These are phyloP conservation scores for Poecilia gillii DNA, from an alignment of 2,797 vertebrate species.

Conservation along the genomic window DNA sequence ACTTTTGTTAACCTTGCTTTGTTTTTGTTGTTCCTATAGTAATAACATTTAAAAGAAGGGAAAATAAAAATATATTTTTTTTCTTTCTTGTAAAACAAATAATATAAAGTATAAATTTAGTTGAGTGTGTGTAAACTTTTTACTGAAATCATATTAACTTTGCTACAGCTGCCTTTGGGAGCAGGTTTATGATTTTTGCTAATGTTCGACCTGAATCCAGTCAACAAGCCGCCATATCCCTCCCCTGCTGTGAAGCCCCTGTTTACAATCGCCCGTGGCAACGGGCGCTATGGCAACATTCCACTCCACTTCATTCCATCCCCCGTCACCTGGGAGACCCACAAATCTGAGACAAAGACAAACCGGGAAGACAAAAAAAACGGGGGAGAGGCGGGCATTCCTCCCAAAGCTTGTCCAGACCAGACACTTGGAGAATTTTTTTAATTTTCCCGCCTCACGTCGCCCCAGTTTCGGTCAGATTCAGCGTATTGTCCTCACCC, in stretches of 20 bases:
- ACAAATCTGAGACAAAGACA: slow-evolving; percentile 74
- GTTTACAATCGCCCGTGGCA: slow-evolving; percentile 84
- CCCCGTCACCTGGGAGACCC: slow-evolving; percentile 80
- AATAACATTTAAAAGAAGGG: no score
- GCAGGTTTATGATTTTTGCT: slow-evolving; percentile 5
- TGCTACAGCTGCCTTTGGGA: background rate
- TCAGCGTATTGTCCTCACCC: slow-evolving; percentile 79
- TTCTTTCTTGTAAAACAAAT: no score
- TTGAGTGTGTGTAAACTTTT: background rate
- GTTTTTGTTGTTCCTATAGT: no score
- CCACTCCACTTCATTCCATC: slow-evolving; percentile 79
- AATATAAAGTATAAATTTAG: background rate
- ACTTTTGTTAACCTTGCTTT: no score
- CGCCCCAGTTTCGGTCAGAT: background rate
- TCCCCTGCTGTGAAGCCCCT: slow-evolving; percentile 61
- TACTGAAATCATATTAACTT: background rate
- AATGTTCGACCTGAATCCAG: slow-evolving; percentile 37
- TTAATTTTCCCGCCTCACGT: background rate
- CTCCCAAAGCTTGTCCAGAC: background rate
- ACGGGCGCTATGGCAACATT: slow-evolving; percentile 79
- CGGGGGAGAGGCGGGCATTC: background rate
- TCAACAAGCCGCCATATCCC: slow-evolving; percentile 31
- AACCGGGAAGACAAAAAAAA: slow-evolving; percentile 50
- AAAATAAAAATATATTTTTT: no score
- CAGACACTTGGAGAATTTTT: slow-evolving; percentile 4